Conservation (phyloP, 2,888 invertebrate genomes). For the Sarcophaga caerulescens region DNA sequence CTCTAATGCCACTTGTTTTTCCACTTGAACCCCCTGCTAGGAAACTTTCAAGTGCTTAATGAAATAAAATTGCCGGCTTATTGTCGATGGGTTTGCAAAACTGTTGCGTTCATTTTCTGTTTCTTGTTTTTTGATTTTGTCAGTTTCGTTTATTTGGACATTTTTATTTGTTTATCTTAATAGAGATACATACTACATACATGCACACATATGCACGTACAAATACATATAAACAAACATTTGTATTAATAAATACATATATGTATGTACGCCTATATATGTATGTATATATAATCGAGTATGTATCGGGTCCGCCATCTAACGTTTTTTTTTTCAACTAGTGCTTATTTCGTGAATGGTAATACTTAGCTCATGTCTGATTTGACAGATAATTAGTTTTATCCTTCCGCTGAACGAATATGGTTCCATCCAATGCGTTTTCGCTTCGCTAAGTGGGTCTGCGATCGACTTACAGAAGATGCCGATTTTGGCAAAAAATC, state of each 20-base stretch:
- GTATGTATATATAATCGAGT: neutral
- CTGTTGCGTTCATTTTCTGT: neutral
- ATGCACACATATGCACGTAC: neutral
- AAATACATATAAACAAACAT: neutral
- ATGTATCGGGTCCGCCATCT: no score
- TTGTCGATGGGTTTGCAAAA: neutral
- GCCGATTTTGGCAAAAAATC: no score
- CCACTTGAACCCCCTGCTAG: neutral
- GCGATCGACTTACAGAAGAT: no score
- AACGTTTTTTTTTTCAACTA: no score
- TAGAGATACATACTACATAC: neutral
- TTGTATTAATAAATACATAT: neutral
- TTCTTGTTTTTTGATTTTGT: neutral
- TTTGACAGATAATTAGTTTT: no score
- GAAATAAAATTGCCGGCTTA: constrained; percentile 1
- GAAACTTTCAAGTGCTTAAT: constrained; percentile 13
- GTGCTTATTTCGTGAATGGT: no score
- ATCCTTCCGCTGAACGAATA: no score
- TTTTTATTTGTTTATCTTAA: neutral
- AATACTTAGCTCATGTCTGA: no score
- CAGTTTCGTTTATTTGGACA: constrained; percentile 6
- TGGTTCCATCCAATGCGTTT: no score
- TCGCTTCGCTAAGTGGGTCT: no score
- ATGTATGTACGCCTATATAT: neutral
- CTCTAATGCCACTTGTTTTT: neutral